Evolutionary conservation across 1,140 invertebrate species (phyloP), one percentile per base, ranked within the genome.

Genomic region (Carcinoscorpius rotundicauda): DNA sequence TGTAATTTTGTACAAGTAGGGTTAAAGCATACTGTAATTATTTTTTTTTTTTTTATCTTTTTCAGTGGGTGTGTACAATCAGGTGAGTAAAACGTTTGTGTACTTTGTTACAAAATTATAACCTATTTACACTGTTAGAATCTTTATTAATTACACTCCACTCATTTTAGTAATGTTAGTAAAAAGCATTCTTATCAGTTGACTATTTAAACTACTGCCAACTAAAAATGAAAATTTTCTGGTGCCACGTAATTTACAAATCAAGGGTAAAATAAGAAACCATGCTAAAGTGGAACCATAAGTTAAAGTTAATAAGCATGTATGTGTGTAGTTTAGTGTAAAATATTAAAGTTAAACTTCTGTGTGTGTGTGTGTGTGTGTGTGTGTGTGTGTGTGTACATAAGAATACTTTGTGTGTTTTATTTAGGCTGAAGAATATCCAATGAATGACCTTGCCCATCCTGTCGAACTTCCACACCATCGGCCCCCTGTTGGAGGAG

Each of bases 391-490:
- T 29, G 29, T 29, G 29, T 29, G 29, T 29, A 29, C 29, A 59
- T 59, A 59, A 59, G 8, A 59, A 59, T 59, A n/a, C 50, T 49
- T 4, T 52, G 62, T 59, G 4, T 57, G 3, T 55, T 68, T 65
- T 59, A 79, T 78, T 65, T 79, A 86, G 84, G 83, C 81, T 75
- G 86, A 88, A 79, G 85, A 87, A 73, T 83, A 87, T 72, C 84
- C 85, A 60, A 80, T 87, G 77, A 83, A 83, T 69, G 86, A 88
- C 71, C 84, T 86, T 79, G 83, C 83, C 72, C 86, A 85, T 76
- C 84, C 83, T 64, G 82, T 87, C 71, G 77, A 77, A 71, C 77
- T 77, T 65, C 73, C 74, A 10, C 76, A 79, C 68, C 75, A 76
- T 57, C 66, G 69, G 58, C 65, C 79, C 61, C 77, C 81, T 67